Base-by-base conservation (phyloP, 2,797 vertebrate species). In the Macroramphosus scolopax region DNA sequence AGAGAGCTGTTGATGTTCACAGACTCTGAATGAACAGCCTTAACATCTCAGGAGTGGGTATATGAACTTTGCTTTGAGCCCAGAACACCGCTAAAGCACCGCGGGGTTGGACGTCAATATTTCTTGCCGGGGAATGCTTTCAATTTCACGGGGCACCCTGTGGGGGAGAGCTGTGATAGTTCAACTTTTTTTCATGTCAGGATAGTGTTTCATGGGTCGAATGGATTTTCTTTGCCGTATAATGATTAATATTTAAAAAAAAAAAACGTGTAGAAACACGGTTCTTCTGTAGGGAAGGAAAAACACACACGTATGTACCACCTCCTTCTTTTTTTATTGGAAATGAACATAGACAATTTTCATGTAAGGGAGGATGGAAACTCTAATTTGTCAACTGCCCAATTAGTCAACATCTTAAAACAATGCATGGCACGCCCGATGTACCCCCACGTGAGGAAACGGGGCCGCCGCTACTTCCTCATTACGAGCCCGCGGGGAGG, bases 401-500 rank as follows among this genome's bases (percentile, higher is more conserved):
- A n/a, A n/a, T n/a, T n/a, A n/a, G n/a, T n/a, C n/a, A n/a, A n/a
- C n/a, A n/a, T n/a, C n/a, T n/a, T n/a, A n/a, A n/a, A n/a, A n/a
- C n/a, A n/a, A n/a, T n/a, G n/a, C n/a, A n/a, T n/a, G n/a, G n/a
- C n/a, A n/a, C n/a, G n/a, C n/a, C n/a, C 65, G 57, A 50, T 36
- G 53, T 61, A 29, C 58, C 63, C 64, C 39, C 28, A 47, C 50
- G 66, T 50, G 32, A 20, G 57, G 61, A 52, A 66, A 66, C 40
- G 29, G 61, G 45, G 31, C 38, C 41, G 51, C 68, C 56, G 40
- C 44, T 34, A 37, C 68, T 59, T 74, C 68, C 75, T 85, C 76
- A 84, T 84, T 81, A 85, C 45, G 49, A 75, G 64, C 74, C 81
- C 48, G 6, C 49, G 12, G 64, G 63, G 73, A 82, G 60, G 57